Evolutionary conservation across 2,797 vertebrate species (phyloP).

Genomic region (Myotis planiceps): DNA sequence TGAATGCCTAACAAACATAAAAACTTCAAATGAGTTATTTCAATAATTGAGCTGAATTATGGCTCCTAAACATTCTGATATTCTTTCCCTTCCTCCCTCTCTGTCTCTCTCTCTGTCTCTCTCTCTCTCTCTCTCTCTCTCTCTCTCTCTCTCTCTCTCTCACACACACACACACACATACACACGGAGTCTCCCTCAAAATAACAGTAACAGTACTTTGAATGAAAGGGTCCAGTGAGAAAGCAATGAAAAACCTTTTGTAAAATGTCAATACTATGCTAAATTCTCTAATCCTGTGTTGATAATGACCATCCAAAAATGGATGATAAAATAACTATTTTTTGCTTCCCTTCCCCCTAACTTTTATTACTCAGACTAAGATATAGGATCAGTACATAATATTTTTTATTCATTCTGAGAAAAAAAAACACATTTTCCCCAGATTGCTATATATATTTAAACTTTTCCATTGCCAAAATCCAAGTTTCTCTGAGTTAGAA

Average conservation of each 20-base stretch:
- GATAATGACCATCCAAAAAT: background rate
- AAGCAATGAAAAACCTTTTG: background rate
- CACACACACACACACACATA: background rate
- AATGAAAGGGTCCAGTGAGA: background rate
- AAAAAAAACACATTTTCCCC: background rate
- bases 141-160: background rate
- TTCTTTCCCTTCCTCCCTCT: background rate
- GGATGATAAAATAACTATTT: background rate
- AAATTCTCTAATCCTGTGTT: background rate
- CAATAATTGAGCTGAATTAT: background rate
- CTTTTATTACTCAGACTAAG: background rate
- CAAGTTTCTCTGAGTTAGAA: background rate
- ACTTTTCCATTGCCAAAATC: background rate
- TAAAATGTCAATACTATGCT: background rate
- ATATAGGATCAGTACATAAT: background rate
- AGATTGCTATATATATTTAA: background rate
- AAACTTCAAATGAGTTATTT: background rate
- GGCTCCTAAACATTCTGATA: background rate
- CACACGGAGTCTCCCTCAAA: background rate
- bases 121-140: background rate
- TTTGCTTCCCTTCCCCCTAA: background rate
- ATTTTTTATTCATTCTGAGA: constrained; percentile 21
- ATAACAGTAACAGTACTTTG: background rate
- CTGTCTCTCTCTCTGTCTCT: background rate
- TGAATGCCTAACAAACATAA: background rate